Base-by-base conservation (phyloP, 2,888 invertebrate species). In the Caenorhabditis sp. region DNA sequence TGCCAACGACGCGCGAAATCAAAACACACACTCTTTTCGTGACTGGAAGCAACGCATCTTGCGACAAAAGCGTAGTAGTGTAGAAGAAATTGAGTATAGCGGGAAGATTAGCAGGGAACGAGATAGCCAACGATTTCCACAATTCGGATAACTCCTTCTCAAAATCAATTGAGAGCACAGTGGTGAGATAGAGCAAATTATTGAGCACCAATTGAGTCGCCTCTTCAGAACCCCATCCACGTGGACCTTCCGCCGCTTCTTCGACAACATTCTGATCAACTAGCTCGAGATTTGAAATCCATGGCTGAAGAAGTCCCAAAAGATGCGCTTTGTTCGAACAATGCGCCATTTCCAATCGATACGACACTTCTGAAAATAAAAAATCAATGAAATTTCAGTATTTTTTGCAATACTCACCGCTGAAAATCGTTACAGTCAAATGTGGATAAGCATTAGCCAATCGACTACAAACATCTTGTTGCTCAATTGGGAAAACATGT, bases 171-270 rank as follows among this genome's bases (percentile, higher is more conserved):
- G 95, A 95, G 90, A 95, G 95, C 94, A 95, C 89, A 14, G 87
- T 74, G 7, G 97, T 99, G 84, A 97, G 93, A 89, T 97, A 97
- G 90, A 99, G 95, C 23, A 99, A 92, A 90, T 99, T 99, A 89
- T 99, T 99, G 76, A 99, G 91, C 59, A 99, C 95, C 95, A 99
- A 96, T 90, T 99, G 97, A 0, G 97, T 99, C n/a, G 97, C 97
- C 90, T 97, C 97, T 0, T 94, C 94, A 0, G 96, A 96, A 54
- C 99, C 99, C 92, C 97, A 96, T 0, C 97, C 97, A 0, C 89
- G 88, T 62, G 88, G 85, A 62, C 81, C 82, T 70, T 82, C 80
- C 2, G 73, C 76, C 3, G 79, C 67, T 63, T 82, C 82, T 20
- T 82, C 82, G 2, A 74, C 78, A 57, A 80, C 81, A 67, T 73